These are phyloP conservation scores for Acrobasis repandana DNA, from an alignment of 2,888 invertebrate species.

Conservation along the genomic window DNA sequence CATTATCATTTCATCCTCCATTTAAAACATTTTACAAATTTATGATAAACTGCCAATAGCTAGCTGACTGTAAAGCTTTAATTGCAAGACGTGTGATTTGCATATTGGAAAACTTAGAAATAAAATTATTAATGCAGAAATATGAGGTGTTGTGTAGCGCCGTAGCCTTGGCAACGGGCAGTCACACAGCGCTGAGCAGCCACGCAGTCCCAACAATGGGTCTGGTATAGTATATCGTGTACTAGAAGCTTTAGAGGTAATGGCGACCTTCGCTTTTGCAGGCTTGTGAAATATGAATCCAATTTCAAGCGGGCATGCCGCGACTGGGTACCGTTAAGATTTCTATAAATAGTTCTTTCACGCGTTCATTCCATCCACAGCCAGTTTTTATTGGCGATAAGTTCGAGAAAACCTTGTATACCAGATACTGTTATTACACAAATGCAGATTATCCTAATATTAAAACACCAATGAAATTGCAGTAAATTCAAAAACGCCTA, in stretches of 20 bases:
- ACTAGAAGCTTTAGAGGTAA: background rate
- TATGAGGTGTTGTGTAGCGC: conserved; percentile 8
- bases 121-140: conserved; percentile 7
- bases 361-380: background rate
- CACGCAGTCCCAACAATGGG: conserved; percentile 1
- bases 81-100: background rate
- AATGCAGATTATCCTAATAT: too few relatives aligned
- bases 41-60: background rate
- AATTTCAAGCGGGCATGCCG: conserved; percentile 8
- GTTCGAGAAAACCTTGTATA: too few relatives aligned
- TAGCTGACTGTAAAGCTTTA: background rate
- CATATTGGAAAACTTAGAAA: background rate
- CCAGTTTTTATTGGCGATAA: background rate
- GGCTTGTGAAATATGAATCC: conserved; percentile 22
- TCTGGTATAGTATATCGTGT: conserved; percentile 5
- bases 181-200: background rate
- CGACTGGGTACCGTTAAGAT: background rate
- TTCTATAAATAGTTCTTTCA: conserved; percentile 18
- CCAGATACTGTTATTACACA: too few relatives aligned
- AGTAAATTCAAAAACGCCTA: too few relatives aligned
- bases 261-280: conserved; percentile 17
- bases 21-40: background rate
- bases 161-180: conserved; percentile 4
- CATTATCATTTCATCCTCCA: background rate
- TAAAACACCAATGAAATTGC: too few relatives aligned